These are phyloP conservation scores for Zosterops japonicus DNA, from an alignment of 2,113 vertebrate species.

Conservation along the genomic window DNA sequence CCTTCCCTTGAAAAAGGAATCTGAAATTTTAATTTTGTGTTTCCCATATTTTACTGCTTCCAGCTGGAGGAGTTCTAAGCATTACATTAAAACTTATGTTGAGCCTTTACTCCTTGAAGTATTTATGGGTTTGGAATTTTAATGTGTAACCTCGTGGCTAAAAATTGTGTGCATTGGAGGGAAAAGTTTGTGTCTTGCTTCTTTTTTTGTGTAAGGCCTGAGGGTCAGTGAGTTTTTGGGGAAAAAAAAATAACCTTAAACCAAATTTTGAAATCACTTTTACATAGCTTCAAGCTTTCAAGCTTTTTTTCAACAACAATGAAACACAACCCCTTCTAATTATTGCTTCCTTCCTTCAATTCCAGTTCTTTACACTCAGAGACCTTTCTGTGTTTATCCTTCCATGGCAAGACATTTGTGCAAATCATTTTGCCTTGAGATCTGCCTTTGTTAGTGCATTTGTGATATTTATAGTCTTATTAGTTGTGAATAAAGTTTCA, in stretches of 20 bases:
- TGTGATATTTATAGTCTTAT: background rate
- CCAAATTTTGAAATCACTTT: background rate
- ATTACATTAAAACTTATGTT: background rate
- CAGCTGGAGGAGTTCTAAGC: background rate
- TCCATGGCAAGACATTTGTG: background rate
- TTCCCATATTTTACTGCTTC: background rate
- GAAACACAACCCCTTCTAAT: background rate
- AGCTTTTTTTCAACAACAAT: background rate
- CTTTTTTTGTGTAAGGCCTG: background rate
- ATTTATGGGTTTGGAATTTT: background rate
- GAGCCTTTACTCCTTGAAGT: background rate
- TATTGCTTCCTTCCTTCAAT: background rate
- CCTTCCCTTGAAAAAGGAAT: background rate
- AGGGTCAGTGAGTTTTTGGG: background rate
- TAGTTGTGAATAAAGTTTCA: background rate
- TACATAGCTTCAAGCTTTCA: background rate
- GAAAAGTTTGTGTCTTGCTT: background rate
- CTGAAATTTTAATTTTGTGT: background rate
- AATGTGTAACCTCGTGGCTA: background rate
- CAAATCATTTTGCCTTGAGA: background rate
- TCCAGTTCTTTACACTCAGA: background rate
- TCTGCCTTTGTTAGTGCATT: background rate
- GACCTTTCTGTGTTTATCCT: background rate
- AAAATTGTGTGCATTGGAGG: background rate
- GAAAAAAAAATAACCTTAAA: background rate